These are phyloP conservation scores for Clarias gariepinus DNA, from an alignment of 2,113 vertebrate species.

Conservation along the genomic window DNA sequence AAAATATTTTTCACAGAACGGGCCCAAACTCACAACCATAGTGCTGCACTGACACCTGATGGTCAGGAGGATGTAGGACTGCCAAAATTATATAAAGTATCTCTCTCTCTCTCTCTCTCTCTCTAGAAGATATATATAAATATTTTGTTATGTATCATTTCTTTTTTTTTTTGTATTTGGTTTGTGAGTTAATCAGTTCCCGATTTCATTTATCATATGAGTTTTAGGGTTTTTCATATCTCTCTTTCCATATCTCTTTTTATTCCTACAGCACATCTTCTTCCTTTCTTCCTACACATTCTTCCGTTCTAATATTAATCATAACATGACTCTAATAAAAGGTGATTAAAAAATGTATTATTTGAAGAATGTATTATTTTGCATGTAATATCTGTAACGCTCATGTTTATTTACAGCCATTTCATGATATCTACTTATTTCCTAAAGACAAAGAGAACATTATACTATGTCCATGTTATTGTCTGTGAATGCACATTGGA, in stretches of 20 bases:
- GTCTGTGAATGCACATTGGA: background rate
- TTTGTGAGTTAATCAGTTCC: no score
- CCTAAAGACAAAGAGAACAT: background rate
- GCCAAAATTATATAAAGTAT: background rate
- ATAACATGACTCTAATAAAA: background rate
- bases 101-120: no score
- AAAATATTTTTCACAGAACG: conserved; percentile 67
- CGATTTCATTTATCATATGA: no score
- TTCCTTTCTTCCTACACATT: no score
- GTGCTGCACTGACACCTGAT: conserved; percentile 71
- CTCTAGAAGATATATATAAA: background rate
- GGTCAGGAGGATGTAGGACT: conserved; percentile 40
- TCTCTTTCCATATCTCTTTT: background rate
- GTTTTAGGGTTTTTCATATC: background rate
- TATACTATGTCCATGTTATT: background rate
- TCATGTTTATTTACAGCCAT: conserved; percentile 1
- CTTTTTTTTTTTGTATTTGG: no score
- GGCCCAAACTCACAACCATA: conserved; percentile 6
- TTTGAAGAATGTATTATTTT: conserved; percentile 50
- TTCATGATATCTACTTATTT: background rate
- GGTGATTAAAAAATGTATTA: conserved; percentile 39
- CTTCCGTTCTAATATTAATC: background rate
- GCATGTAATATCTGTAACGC: conserved; percentile 49
- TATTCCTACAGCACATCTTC: background rate
- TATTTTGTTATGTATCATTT: background rate